Conservation (phyloP, 2,797 vertebrate species). For the Melanogrammus aeglefinus region DNA sequence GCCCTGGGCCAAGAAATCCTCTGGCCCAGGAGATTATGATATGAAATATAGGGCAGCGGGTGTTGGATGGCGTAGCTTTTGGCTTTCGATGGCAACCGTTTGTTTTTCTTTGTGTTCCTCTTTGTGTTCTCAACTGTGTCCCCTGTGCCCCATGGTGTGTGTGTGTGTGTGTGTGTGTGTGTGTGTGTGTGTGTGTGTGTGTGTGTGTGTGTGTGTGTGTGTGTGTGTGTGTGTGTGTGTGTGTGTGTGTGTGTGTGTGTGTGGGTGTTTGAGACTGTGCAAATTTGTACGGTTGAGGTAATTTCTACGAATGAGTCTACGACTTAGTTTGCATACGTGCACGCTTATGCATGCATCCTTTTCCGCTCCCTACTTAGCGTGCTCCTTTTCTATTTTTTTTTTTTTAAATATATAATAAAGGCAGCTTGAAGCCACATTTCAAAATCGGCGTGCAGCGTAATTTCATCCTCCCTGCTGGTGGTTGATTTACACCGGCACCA, state of each 20-base stretch:
- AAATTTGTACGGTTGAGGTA: neutral
- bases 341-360: conserved; percentile 7
- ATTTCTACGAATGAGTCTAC: neutral
- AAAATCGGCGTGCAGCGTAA: neutral
- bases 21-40: conserved; percentile 69
- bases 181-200: conserved; percentile 2
- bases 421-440: neutral
- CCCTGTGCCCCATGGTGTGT: neutral
- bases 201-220: neutral
- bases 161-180: conserved; percentile 3
- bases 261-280: neutral
- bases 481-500: conserved; percentile 21
- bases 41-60: conserved; percentile 74
- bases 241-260: conserved; percentile 2
- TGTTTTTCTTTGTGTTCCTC: neutral
- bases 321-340: too few species aligned
- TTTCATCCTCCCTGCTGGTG: conserved; percentile 26
- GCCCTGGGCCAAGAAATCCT: conserved; percentile 68
- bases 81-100: conserved; percentile 11
- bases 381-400: neutral
- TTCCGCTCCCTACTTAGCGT: conserved; percentile 3
- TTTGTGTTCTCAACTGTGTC: conserved; percentile 4
- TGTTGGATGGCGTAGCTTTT: conserved; percentile 44
- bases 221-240: conserved; percentile 2
- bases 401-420: conserved; percentile 21